Percentiles rank a stretch among this genome's conserved stretches.
These are phyloP conservation scores for Uropsilus gracilis DNA, from an alignment of 2,113 vertebrate genomes.

Conservation along the genomic window DNA sequence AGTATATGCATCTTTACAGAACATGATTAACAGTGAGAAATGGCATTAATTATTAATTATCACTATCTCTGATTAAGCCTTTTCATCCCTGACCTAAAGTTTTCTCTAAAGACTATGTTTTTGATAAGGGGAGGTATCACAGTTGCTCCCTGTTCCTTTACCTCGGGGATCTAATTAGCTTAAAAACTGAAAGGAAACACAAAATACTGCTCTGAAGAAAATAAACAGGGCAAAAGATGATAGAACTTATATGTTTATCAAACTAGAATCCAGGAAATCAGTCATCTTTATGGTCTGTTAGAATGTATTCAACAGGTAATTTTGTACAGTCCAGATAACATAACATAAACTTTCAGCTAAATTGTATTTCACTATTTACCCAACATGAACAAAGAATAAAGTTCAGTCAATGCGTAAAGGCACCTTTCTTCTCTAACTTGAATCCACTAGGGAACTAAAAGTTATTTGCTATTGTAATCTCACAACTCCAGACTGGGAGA, in stretches of 20 bases:
- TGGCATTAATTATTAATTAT: neutral
- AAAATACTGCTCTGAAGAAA: constrained; percentile 31
- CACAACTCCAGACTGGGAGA: neutral
- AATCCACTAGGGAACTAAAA: neutral
- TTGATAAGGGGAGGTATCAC: neutral
- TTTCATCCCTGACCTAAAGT: neutral
- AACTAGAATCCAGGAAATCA: constrained; percentile 17
- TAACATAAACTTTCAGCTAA: neutral
- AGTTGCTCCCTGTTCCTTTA: neutral
- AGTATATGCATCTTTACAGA: neutral
- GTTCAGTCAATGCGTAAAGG: neutral
- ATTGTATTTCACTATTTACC: neutral
- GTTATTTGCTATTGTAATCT: neutral
- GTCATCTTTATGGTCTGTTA: neutral
- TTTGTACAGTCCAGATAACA: neutral
- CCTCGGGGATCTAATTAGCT: neutral
- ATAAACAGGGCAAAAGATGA: neutral
- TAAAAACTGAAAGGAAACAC: neutral
- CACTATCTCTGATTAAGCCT: constrained; percentile 7
- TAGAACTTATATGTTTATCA: neutral
- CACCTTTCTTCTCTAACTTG: constrained; percentile 5
- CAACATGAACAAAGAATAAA: neutral
- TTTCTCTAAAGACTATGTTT: constrained; percentile 1
- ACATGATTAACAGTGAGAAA: constrained; percentile 8
- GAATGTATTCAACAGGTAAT: neutral